Evolutionary conservation across 2,888 invertebrate genomes (phyloP).

Genomic region (Ethmia dodecea): DNA sequence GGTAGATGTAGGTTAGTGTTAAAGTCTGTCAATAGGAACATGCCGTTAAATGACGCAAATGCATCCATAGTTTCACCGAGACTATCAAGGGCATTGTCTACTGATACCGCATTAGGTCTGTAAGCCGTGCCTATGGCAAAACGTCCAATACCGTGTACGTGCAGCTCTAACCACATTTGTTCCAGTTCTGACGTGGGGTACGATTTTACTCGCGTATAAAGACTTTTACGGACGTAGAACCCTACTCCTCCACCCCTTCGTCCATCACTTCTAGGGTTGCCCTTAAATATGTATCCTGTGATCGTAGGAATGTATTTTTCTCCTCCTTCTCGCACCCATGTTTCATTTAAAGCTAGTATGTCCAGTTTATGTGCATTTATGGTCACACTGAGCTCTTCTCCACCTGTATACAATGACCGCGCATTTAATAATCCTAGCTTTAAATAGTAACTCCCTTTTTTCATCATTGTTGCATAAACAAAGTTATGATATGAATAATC

Average conservation of each 20-base stretch:
- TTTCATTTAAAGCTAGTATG: conserved; percentile 11
- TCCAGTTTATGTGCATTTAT: conserved; percentile 4
- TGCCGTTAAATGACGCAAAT: too few relatives aligned
- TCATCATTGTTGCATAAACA: conserved; percentile 2
- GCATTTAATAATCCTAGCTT: conserved; percentile 7
- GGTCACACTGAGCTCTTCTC: conserved; percentile 3
- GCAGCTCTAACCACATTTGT: too few relatives aligned
- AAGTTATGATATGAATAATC: neutral
- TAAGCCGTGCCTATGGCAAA: too few relatives aligned
- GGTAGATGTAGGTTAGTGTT: too few relatives aligned
- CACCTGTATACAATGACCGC: conserved; percentile 9
- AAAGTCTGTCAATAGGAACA: too few relatives aligned
- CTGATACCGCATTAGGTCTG: too few relatives aligned
- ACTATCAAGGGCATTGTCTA: too few relatives aligned
- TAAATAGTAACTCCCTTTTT: conserved; percentile 1
- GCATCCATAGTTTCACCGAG: too few relatives aligned
- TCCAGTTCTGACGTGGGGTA: too few relatives aligned
- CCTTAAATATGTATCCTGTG: conserved; percentile 6
- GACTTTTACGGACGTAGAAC: conserved; percentile 5
- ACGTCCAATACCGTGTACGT: too few relatives aligned
- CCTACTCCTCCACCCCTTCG: conserved; percentile 7
- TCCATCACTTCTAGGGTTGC: neutral
- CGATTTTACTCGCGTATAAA: too few relatives aligned
- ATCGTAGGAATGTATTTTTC: conserved; percentile 5
- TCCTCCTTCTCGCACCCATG: conserved; percentile 7